Base-by-base conservation (phyloP, 2,888 invertebrate species). In the Prosopocoilus inquinatus region DNA sequence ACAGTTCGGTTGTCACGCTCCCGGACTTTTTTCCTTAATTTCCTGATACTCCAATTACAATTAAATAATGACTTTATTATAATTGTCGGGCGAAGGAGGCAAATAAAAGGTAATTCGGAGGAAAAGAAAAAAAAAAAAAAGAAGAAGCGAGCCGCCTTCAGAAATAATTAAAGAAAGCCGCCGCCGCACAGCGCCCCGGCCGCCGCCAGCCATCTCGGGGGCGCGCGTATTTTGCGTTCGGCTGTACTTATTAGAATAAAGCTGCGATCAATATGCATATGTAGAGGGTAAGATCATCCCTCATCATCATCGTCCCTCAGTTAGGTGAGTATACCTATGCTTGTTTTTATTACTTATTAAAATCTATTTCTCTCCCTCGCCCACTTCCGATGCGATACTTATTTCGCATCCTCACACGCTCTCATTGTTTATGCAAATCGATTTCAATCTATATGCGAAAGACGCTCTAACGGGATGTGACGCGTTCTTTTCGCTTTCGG, bases 11-110 rank as follows among this genome's bases (percentile, higher is more conserved):
- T 59, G 63, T 62, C 63, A 59, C 61, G 61, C 59, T 59, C 57
- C 54, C 39, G 15, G 50, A 50, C 59, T 49, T 47, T 50, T 50
- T 59, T 50, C 55, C 55, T 64, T 65, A 65, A 67, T 65, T 67
- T 67, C 60, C 59, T 59, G 64, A 67, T 67, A 64, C 64, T 65
- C 63, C 67, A 67, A 67, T 66, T 66, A 66, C 67, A 65, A 67
- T 53, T 57, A 57, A 49, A 54, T 28, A 46, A 32, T 16, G 46
- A 32, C 46, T 46, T 46, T 46, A 46, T 46, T 16, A 16, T 16
- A 41, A 41, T 41, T 41, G 16, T 16, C 15, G 41, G 16, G 16
- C 41, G 41, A 41, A 13, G 15, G 41, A 41, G 15, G 20, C 12
- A 46, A 46, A 46, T 46, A 33, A 46, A 33, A 32, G 32, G 46